phyloP scores from a whole-genome alignment of 1,140 invertebrate genomes.

The Periplaneta americana region DNA sequence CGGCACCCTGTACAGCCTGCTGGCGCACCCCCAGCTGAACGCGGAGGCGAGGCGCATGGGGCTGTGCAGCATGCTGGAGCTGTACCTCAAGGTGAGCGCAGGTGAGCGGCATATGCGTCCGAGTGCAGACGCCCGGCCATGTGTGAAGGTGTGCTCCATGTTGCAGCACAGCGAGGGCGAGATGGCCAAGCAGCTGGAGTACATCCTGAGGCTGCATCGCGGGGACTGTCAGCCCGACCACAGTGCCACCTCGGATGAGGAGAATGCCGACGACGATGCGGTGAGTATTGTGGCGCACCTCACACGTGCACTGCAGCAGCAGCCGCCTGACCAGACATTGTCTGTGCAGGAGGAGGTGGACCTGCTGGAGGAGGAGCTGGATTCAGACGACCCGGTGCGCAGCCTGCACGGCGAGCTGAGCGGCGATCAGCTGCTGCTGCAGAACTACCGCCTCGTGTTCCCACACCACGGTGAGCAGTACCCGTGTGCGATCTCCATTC shows the following conservation, averaged over 20 bases:
- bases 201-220: constrained; percentile 39
- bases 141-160: neutral
- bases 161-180: constrained; percentile 32
- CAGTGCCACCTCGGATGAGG: constrained; percentile 15
- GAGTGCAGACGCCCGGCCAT: neutral
- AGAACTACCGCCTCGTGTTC: constrained; percentile 33
- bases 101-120: too few relatives aligned
- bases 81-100: constrained; percentile 37
- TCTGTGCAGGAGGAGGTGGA: constrained; percentile 38
- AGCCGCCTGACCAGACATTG: neutral
- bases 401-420: constrained; percentile 35
- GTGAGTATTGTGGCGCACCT: neutral
- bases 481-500: too few relatives aligned
- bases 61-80: constrained; percentile 36
- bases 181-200: constrained; percentile 41
- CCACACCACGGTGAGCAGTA: constrained; percentile 6
- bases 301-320: neutral
- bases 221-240: constrained; percentile 20
- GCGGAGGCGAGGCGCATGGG: constrained; percentile 46
- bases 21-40: constrained; percentile 45
- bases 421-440: constrained; percentile 40
- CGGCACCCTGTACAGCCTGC: constrained; percentile 52
- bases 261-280: constrained; percentile 30
- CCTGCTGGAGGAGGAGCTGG: constrained; percentile 46
- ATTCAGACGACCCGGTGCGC: constrained; percentile 40